phyloP scores from a whole-genome alignment of 2,113 vertebrate genomes.

The Eidolon helvum region DNA sequence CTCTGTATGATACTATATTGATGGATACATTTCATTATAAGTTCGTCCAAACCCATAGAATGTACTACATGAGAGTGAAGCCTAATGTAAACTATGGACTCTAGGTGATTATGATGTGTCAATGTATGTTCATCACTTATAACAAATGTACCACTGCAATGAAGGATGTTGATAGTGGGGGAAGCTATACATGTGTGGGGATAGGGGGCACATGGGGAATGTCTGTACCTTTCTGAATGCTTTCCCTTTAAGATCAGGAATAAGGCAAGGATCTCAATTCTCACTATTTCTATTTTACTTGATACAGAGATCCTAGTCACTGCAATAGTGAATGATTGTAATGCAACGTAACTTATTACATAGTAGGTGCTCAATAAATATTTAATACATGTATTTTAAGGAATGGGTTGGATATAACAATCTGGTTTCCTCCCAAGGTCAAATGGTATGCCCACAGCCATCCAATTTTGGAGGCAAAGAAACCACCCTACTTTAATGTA shows the following conservation, averaged over 20 bases:
- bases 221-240: not conserved
- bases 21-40: not conserved
- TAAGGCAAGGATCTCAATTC: not conserved
- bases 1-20: not conserved
- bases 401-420: not conserved
- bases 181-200: not conserved
- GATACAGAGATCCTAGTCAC: not conserved
- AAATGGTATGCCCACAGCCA: not conserved
- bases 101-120: not conserved
- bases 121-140: not conserved
- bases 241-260: not conserved
- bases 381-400: conserved; percentile 26
- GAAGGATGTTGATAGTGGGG: not conserved
- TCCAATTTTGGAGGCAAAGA: not conserved
- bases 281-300: not conserved
- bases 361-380: not conserved
- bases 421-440: not conserved
- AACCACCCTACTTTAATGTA: not conserved
- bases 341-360: not conserved
- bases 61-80: not conserved
- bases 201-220: not conserved
- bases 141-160: not conserved
- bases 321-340: not conserved
- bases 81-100: not conserved
- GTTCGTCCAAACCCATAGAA: not conserved